Conservation (phyloP, 37 sponge, comb jelly and placozoan species). For the Cliona cf. orientalis region DNA sequence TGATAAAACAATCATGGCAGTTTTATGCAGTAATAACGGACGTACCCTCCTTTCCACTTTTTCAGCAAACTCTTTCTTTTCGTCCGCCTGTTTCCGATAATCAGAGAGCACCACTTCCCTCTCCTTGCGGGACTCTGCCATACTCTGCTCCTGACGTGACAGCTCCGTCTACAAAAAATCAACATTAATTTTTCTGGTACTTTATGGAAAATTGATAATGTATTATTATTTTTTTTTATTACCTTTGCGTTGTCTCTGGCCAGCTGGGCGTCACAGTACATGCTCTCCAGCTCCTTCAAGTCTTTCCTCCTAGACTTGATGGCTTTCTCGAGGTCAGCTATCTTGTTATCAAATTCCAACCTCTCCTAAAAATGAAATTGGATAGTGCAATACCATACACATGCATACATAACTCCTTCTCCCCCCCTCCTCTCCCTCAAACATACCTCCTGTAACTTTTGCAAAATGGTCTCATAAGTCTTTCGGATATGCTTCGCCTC, state of each 20-base stretch:
- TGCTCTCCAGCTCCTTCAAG: conserved; percentile 77
- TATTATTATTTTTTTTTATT: background rate
- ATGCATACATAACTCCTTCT: background rate
- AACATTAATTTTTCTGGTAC: background rate
- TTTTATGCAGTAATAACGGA: too few species aligned
- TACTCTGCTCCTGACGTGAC: conserved; percentile 68
- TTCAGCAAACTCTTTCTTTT: conserved; percentile 95
- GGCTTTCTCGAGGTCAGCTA: conserved; percentile 83
- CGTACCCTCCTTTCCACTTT: conserved; percentile 92
- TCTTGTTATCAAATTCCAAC: conserved; percentile 92
- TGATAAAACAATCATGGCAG: too few species aligned
- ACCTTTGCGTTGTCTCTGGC: conserved; percentile 94
- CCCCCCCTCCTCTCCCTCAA: background rate
- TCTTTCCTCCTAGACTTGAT: conserved; percentile 81
- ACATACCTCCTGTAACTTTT: conserved; percentile 84
- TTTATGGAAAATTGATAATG: background rate
- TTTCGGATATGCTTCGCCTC: conserved; percentile 93
- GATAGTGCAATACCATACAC: background rate
- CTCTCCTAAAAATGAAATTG: conserved; percentile 72
- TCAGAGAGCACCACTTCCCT: conserved; percentile 83
- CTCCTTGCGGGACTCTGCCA: conserved; percentile 75
- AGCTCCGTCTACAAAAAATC: conserved; percentile 58
- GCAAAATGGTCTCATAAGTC: conserved; percentile 86
- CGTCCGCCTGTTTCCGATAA: conserved; percentile 90
- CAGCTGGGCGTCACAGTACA: conserved; percentile 88